These are phyloP conservation scores for Motacilla tschutschensis DNA, from an alignment of 2,113 vertebrate species.

Conservation along the genomic window DNA sequence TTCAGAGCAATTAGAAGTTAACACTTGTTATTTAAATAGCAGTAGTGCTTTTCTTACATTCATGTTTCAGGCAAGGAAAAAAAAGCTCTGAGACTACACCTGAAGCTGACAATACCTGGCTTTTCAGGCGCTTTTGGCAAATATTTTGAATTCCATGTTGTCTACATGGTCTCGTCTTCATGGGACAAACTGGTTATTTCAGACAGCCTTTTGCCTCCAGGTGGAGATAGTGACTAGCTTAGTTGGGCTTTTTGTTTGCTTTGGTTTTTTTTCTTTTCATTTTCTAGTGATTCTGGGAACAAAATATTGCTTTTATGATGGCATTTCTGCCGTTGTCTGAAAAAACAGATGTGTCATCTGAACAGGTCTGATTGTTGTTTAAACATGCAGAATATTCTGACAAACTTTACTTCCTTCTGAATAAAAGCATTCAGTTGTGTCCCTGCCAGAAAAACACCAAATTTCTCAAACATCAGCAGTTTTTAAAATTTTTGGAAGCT, in stretches of 20 bases:
- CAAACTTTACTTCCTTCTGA: conserved; percentile 6
- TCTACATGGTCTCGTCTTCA: background rate
- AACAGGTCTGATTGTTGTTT: background rate
- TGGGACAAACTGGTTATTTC: fast-evolving
- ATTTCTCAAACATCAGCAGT: background rate
- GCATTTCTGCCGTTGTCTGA: background rate
- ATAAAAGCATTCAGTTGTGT: background rate
- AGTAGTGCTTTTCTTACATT: background rate
- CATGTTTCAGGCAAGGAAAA: background rate
- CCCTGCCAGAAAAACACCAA: background rate
- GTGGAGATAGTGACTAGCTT: background rate
- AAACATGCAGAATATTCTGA: conserved; percentile 25
- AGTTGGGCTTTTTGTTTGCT: background rate
- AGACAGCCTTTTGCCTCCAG: background rate
- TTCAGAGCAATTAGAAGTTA: background rate
- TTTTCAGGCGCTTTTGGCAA: background rate
- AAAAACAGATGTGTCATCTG: conserved; percentile 25
- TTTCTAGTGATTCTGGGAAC: background rate
- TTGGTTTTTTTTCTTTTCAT: background rate
- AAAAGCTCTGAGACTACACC: background rate
- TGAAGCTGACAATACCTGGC: background rate
- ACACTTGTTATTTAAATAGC: background rate
- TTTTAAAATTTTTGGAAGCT: background rate
- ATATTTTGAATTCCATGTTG: background rate
- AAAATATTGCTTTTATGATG: background rate